Percentiles rank a stretch among this genome's conserved stretches.
These are phyloP conservation scores for Mesoclemmys tuberculata DNA, from an alignment of 2,113 vertebrate genomes.

Conservation along the genomic window DNA sequence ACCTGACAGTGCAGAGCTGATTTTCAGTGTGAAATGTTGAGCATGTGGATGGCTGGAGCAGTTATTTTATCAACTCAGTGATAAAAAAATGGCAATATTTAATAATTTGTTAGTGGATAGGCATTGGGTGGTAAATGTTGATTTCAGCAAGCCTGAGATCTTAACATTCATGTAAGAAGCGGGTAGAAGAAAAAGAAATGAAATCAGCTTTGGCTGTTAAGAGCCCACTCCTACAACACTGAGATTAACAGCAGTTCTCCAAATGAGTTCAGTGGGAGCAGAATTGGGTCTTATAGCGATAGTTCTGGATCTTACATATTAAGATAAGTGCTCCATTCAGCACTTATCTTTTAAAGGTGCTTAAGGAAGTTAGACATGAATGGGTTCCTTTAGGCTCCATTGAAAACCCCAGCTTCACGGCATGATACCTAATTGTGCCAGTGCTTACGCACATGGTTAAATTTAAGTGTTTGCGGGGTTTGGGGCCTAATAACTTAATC, in stretches of 20 bases:
- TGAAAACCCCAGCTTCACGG: neutral
- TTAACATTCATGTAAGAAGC: conserved; percentile 38
- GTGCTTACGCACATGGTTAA: fast-evolving
- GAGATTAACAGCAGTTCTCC: conserved; percentile 8
- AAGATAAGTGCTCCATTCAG: neutral
- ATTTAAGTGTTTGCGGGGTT: neutral
- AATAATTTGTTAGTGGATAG: conserved; percentile 63
- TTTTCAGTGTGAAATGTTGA: conserved; percentile 59
- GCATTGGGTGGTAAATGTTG: conserved; percentile 14
- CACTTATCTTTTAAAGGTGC: neutral
- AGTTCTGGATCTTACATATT: neutral
- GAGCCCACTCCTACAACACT: neutral
- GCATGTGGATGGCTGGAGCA: conserved; percentile 62
- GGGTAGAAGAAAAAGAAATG: conserved; percentile 17
- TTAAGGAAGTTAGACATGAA: neutral
- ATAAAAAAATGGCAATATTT: conserved; percentile 73
- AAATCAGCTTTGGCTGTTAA: neutral
- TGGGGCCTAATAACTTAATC: neutral
- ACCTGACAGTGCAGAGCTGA: conserved; percentile 31
- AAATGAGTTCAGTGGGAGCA: neutral
- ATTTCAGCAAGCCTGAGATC: conserved; percentile 30
- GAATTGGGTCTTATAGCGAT: neutral
- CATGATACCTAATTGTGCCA: neutral
- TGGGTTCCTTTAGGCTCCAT: neutral
- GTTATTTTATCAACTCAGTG: conserved; percentile 57